Evolutionary conservation across 2,888 invertebrate species (phyloP).

Genomic region (Cremastinae sp.): DNA sequence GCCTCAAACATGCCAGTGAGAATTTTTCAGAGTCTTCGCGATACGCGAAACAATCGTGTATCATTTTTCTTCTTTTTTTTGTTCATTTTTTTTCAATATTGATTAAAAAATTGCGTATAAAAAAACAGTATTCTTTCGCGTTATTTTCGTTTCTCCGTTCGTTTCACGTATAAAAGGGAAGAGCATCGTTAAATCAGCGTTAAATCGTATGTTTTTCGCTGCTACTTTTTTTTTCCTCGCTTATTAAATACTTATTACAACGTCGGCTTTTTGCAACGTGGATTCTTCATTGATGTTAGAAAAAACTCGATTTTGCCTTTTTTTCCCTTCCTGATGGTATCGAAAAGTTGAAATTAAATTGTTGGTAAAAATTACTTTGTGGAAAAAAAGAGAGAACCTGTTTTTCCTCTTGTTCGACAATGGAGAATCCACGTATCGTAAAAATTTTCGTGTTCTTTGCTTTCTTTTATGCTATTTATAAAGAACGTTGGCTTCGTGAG

Average conservation of each 20-base stretch:
- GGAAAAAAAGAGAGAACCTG: not conserved
- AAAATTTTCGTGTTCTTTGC: constrained; percentile 2
- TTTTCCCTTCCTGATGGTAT: not conserved
- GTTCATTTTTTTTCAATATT: constrained; percentile 13
- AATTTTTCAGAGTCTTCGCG: constrained; percentile 33
- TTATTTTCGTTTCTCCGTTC: constrained; percentile 29
- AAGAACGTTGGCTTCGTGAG: constrained; percentile 47
- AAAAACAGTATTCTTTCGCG: constrained; percentile 51
- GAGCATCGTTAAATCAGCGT: constrained; percentile 55
- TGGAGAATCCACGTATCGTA: constrained; percentile 30
- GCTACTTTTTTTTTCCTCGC: constrained; percentile 22
- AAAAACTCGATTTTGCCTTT: constrained; percentile 8
- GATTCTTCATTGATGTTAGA: constrained; percentile 30
- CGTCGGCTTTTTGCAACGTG: constrained; percentile 37
- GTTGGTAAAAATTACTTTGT: too few relatives aligned
- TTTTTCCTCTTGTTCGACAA: not conserved
- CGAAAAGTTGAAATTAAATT: too few relatives aligned
- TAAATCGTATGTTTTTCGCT: constrained; percentile 30
- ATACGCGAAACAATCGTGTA: constrained; percentile 12
- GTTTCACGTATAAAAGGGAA: constrained; percentile 51
- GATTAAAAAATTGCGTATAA: constrained; percentile 44
- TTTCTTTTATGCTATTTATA: constrained; percentile 27
- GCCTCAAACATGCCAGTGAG: constrained; percentile 37
- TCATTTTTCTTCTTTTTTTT: constrained; percentile 19
- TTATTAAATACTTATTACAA: constrained; percentile 62